Evolutionary conservation across 2,888 invertebrate species (phyloP).

Genomic region (Automeris io): DNA sequence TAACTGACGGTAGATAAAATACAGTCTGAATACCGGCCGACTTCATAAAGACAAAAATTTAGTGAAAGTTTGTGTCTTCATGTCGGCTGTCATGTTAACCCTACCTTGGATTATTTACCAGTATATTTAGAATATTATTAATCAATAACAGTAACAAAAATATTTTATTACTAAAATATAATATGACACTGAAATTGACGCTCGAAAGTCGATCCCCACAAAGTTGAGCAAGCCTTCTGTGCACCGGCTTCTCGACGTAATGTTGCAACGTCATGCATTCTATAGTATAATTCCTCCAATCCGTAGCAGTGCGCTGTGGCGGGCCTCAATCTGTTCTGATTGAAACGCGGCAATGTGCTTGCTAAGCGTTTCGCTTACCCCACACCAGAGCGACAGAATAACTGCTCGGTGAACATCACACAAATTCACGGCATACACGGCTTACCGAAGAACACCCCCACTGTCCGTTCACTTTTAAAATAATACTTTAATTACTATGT

Average conservation of each 20-base stretch:
- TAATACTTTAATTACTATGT: neutral
- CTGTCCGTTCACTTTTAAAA: neutral
- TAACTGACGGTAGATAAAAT: too few species aligned
- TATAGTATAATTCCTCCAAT: slow-evolving; percentile 45
- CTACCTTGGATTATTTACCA: too few species aligned
- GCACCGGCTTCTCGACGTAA: slow-evolving; percentile 34
- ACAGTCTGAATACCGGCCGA: too few species aligned
- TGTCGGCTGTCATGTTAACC: too few species aligned
- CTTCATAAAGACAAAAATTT: too few species aligned
- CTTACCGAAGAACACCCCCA: neutral
- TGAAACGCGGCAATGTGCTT: slow-evolving; percentile 58
- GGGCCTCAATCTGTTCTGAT: slow-evolving; percentile 61
- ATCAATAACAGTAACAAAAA: too few species aligned
- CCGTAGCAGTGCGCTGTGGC: slow-evolving; percentile 27
- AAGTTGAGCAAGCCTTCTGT: slow-evolving; percentile 17
- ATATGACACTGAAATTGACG: neutral
- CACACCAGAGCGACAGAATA: slow-evolving; percentile 3
- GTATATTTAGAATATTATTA: too few species aligned
- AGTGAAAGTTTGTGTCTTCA: too few species aligned
- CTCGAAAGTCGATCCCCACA: neutral
- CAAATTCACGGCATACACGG: neutral
- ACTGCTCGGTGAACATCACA: slow-evolving; percentile 4
- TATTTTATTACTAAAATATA: too few species aligned
- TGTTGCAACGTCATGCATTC: slow-evolving; percentile 67
- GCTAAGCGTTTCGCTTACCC: slow-evolving; percentile 37